Base-by-base conservation (phyloP, 2,888 invertebrate species). In the Megastigmus dorsalis region DNA sequence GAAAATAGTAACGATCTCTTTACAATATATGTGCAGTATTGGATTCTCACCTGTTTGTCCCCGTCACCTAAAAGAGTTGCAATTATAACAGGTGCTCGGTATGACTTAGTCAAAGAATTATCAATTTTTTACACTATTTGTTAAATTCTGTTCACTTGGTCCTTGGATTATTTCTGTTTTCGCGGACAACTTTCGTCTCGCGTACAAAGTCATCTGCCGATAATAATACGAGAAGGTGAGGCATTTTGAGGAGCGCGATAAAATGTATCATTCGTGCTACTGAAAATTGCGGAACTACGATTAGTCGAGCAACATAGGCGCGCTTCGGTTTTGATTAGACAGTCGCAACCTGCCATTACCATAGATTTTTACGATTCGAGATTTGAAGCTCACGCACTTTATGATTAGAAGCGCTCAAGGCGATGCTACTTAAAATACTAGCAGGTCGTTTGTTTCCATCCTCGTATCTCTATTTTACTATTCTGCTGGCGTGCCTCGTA, bases 221-320 rank as follows among this genome's bases (percentile, higher is more conserved):
- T 62, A 62, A 70, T 70, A 36, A 55, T 36, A 45, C 45, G 38
- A 28, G 55, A 70, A 55, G 52, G 41, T 41, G 20, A 60, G 63
- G 36, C 20, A n/a, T 33, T 52, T 45, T 63, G 59, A 41, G 33
- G 4, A 23, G 33, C 15, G 7, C 36, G 57, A 52, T 66, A 66
- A 72, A 72, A 50, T 59, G 65, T 59, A 71, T 71, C 71, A 65
- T 71, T 71, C 65, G 72, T 10, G 66, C 72, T 66, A 66, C 72
- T 66, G 72, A 50, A 66, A 72, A 59, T 66, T 66, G 59, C 65
- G 72, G 72, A 73, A 60, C 66, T 26, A 10, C 43, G 43, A 59
- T 57, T 43, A 43, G 28, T 30, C 26, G 48, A 1, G 23, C 36
- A 52, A 30, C 38, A 10, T 48, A 9, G 23, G 63, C 38, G 10